Base-by-base conservation (phyloP, 2,888 invertebrate species). In the Lasioglossum marginatum region DNA sequence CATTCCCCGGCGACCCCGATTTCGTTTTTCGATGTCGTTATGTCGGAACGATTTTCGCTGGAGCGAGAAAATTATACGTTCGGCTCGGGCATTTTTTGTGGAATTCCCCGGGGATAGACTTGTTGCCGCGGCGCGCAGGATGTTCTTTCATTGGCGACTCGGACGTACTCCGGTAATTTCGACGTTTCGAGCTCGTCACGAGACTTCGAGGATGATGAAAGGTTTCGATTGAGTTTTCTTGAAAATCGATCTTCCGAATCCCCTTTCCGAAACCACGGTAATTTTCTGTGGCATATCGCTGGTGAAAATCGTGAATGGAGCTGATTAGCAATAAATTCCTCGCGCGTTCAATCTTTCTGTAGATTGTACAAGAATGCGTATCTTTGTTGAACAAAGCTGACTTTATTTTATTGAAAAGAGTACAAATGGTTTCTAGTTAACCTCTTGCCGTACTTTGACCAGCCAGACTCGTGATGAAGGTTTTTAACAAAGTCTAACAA, bases 11-110 rank as follows among this genome's bases (percentile, higher is more conserved):
- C 66, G 81, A 45, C 74, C 34, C 57, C 66, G 73, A 52, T 63
- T 63, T 52, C 76, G 63, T 79, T 77, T 72, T 73, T 70, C 63
- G 27, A 63, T 71, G 74, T 71, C 85, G 70, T 85, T 85, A 57
- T 37, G 85, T 86, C 80, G 75, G 52, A 43, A 70, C 71, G 74
- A 86, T 86, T 71, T 43, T 57, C 86, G 74, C 23, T 40, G 74
- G 74, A 40, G 86, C 34, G 77, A 80, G 86, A 77, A 74, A 57
- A 66, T 19, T 34, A 60, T 52, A 31, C 63, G 60, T 60, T 45
- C 68, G 4, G 71, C 45, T 45, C 27, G 5, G 5, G n/a, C 43
- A 23, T 40, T 34, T 43, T 77, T 79, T 83, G 12, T 14, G 37
- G 74, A 77, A 82, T 77, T 52, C 43, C 43, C 31, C 8, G 37